Evolutionary conservation across 2,888 invertebrate species (phyloP), one percentile per base, ranked within the genome.

Genomic region (Temnothorax rugatulus): DNA sequence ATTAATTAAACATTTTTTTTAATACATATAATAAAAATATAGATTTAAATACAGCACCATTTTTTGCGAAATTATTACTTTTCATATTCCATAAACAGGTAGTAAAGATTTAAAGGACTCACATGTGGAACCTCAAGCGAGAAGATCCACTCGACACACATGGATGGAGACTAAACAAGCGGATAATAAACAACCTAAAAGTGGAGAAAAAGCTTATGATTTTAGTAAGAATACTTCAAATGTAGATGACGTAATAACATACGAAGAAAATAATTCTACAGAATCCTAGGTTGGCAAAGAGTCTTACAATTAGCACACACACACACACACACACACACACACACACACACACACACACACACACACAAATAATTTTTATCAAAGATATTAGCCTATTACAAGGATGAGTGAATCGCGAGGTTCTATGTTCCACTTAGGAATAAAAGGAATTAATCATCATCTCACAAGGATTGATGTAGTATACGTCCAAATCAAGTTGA

Each of bases 201-300:
- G 94, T 89, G 94, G 88, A 76, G 86, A 84, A 77, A 89, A 90
- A 87, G 85, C 87, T 73, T 95, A 95, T 90, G 94, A 94, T 64
- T 96, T 96, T 95, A 95, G 95, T 64, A 41, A 21, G 18, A 96
- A 96, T 90, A 95, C 96, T 88, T 96, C 96, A 50, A 96, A 95
- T 88, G 95, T 95, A 73, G 95, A 96, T 21, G 96, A 96, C 93
- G 96, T 96, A 95, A 89, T 91, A 75, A 93, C 95, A 86, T 93
- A 92, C 87, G 94, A 95, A 84, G 94, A 95, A 87, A 91, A 95
- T 84, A 95, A 95, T 90, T 93, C 93, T 84, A 95, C 75, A 87
- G 93, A 83, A 90, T 94, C 86, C 86, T 92, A 91, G 92, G 94
- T 89, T 90, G 94, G 86, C 87, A 91, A 81, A 57, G 21, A 69